Base-by-base conservation (phyloP, 2,888 invertebrate species). In the Leucophora obtusa region DNA sequence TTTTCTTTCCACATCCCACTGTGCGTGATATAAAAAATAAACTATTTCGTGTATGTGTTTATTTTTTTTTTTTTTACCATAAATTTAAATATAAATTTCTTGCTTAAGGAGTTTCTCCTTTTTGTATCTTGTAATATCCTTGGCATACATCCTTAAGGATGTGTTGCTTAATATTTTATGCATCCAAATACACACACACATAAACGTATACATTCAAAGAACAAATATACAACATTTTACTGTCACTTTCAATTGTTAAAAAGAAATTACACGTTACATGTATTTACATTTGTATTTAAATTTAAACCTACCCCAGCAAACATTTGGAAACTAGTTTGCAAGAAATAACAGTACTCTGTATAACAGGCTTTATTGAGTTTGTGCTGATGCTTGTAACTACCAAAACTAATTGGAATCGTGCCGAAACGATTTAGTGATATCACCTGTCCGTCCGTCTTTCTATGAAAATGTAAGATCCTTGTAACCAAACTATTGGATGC, bases 131-230 rank as follows among this genome's bases (percentile, higher is more conserved):
- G 28, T 60, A 77, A 71, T 72, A 78, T 78, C 77, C 77, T 78
- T 78, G 77, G 77, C 77, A 72, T 62, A 78, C 77, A 78, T 78
- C 77, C 77, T 78, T 72, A 78, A 78, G 77, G 71, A 77, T 71
- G 66, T 77, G 71, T 77, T 66, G 54, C 59, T 71, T 56, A 47
- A 66, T 70, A 66, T 15, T 33, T 14, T 58, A 54, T 28, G 28
- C 28, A 28, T 28, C 28, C 28, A 28, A 28, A 28, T 28, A 66
- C 60, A 60, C 28, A 63, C 10, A 51, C 18, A 28, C 28, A 77
- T 28, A n/a, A 47, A 47, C 43, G 3, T 6, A 6, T 4, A 38
- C 11, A 14, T 38, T 3, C 38, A 38, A 11, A 38, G 2, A 38
- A n/a, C 43, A 47, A 14, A n/a, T 47, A n/a, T 4, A 47, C 3